phyloP scores from a whole-genome alignment of 2,797 vertebrate genomes.

The Poecilia gillii region DNA sequence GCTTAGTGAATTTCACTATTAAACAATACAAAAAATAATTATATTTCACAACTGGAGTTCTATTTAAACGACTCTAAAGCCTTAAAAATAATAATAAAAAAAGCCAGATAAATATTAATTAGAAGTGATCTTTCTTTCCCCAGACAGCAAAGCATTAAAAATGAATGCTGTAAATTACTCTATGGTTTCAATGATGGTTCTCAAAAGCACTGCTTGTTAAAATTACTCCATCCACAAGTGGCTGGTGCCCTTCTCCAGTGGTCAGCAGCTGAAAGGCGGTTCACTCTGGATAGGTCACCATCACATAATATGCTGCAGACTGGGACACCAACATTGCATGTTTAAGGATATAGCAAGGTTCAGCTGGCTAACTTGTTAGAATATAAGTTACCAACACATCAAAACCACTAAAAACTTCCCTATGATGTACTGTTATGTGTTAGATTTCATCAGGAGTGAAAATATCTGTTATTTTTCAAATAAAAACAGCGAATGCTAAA shows the following conservation, averaged over 20 bases:
- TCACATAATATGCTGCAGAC: neutral
- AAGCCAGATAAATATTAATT: neutral
- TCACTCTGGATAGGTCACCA: neutral
- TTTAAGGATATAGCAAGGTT: neutral
- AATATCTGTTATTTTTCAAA: neutral
- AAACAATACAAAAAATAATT: neutral
- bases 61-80: neutral
- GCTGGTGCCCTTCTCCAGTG: neutral
- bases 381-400: neutral
- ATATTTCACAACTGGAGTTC: neutral
- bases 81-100: neutral
- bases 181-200: neutral
- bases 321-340: neutral
- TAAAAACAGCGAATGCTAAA: neutral
- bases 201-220: neutral
- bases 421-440: no score
- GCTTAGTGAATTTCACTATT: neutral
- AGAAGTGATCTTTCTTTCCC: neutral
- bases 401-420: neutral
- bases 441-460: neutral
- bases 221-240: neutral
- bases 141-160: neutral
- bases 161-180: neutral
- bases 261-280: neutral
- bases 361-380: neutral